A percentile compares a stretch with the other conserved stretches of the same genome.
Conservation (phyloP, 2,888 invertebrate genomes). For the Plemyria rubiginata region DNA sequence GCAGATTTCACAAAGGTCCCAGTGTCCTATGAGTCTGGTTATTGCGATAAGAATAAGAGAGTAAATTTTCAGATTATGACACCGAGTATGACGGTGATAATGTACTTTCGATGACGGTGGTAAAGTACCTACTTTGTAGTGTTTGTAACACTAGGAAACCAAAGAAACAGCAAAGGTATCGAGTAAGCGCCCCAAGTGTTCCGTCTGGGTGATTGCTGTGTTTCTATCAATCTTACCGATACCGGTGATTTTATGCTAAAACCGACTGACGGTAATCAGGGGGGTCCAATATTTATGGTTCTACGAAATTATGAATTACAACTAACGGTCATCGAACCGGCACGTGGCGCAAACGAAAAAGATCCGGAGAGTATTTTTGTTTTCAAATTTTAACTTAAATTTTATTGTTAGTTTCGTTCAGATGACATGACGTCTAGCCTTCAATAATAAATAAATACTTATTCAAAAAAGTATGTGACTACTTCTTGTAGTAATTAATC, state of each 20-base stretch:
- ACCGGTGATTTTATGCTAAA: slow-evolving; percentile 40
- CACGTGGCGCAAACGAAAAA: neutral
- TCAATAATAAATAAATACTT: too few species aligned
- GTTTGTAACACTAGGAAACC: neutral
- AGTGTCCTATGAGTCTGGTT: too few species aligned
- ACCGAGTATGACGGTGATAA: too few species aligned
- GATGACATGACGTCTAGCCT: too few species aligned
- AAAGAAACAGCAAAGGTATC: neutral
- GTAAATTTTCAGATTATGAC: too few species aligned
- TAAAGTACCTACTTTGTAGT: neutral
- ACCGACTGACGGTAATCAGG: slow-evolving; percentile 38
- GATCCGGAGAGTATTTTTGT: neutral
- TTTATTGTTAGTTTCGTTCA: too few species aligned
- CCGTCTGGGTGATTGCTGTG: slow-evolving; percentile 42
- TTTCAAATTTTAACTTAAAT: too few species aligned
- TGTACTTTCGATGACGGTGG: neutral
- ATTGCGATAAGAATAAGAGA: too few species aligned
- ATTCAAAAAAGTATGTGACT: too few species aligned
- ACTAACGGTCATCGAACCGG: neutral
- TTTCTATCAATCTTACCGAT: slow-evolving; percentile 39
- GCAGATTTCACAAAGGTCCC: too few species aligned
- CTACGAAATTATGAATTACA: slow-evolving; percentile 34
- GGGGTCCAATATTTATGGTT: slow-evolving; percentile 37
- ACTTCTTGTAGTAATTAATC: too few species aligned
- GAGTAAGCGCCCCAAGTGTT: slow-evolving; percentile 42